Evolutionary conservation across 2,888 invertebrate species (phyloP).

Genomic region (Carcina quercana): DNA sequence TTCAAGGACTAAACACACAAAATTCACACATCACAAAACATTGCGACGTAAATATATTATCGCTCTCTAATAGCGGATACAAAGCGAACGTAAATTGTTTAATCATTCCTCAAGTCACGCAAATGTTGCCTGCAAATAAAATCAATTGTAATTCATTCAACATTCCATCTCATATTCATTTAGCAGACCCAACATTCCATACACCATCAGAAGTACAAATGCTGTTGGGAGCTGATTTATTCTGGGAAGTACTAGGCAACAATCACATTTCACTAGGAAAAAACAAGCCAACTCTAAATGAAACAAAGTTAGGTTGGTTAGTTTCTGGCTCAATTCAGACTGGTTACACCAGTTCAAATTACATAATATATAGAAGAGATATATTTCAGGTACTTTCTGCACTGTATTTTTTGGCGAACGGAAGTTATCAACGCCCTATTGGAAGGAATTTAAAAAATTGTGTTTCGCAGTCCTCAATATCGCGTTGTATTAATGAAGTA

Average conservation of each 20-base stretch:
- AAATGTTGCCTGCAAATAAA: constrained; percentile 4
- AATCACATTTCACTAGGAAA: constrained; percentile 5
- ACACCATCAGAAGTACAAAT: constrained; percentile 9
- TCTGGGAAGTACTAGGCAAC: constrained; percentile 7
- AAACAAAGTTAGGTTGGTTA: constrained; percentile 11
- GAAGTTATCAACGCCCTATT: not conserved
- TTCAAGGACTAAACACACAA: constrained; percentile 11
- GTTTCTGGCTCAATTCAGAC: constrained; percentile 4
- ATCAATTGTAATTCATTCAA: constrained; percentile 2
- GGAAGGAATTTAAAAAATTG: not conserved
- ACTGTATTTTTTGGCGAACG: not conserved
- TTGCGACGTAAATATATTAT: constrained; percentile 3
- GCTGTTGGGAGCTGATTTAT: constrained; percentile 11
- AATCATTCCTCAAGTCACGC: constrained; percentile 8
- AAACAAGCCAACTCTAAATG: constrained; percentile 7
- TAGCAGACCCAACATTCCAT: constrained; percentile 11
- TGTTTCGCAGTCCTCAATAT: not conserved
- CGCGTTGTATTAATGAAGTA: constrained; percentile 5
- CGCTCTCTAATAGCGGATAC: constrained; percentile 3
- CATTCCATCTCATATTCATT: constrained; percentile 5
- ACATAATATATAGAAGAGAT: not conserved
- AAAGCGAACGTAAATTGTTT: constrained; percentile 4
- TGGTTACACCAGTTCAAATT: not conserved
- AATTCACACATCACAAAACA: constrained; percentile 3
- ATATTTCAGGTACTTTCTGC: not conserved